Base-by-base conservation (phyloP, 2,888 invertebrate species). In the Nymphalis urticae region DNA sequence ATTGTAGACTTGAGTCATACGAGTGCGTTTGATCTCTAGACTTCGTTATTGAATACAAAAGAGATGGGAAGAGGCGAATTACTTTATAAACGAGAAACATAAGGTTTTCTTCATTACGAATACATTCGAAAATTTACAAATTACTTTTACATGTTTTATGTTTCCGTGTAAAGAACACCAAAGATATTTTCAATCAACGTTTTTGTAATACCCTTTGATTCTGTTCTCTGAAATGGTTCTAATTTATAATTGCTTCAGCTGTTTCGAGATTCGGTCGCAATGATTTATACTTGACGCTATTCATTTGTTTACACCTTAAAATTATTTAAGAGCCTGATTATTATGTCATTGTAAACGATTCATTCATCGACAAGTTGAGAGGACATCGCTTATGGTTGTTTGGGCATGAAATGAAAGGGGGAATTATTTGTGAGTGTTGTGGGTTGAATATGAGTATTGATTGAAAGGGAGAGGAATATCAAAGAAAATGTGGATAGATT, bases 101-200 rank as follows among this genome's bases (percentile, higher is more conserved):
- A n/a, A 56, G 32, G 32, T 56, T n/a, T 56, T 32, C 24, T 13
- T n/a, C n/a, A 56, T 56, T 7, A 9, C 17, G n/a, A 32, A 36
- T 56, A 56, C 32, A 56, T 56, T 56, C 32, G 32, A 8, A 32
- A 56, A 27, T 53, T 53, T 53, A 53, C 32, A 36, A 56, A 32
- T 32, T 36, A 32, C 8, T 56, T 32, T 56, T 32, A 56, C 32
- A 36, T 17, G 17, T 27, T 54, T 24, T 27, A 51, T 21, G 51
- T 54, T 54, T 54, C 19, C 8, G n/a, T 10, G 19, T 19, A 21
- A 51, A 51, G 9, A 51, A 51, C 24, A 54, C 27, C 6, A 24
- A 27, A 27, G 0, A 3, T 54, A 27, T 27, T 54, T 54, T 54
- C 54, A 54, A 54, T 54, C 54, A 54, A 24, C 24, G 54, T 17